Percentiles rank a stretch among this genome's conserved stretches.
Conservation (phyloP, 2,797 vertebrate species). For the Halcyon badia region DNA sequence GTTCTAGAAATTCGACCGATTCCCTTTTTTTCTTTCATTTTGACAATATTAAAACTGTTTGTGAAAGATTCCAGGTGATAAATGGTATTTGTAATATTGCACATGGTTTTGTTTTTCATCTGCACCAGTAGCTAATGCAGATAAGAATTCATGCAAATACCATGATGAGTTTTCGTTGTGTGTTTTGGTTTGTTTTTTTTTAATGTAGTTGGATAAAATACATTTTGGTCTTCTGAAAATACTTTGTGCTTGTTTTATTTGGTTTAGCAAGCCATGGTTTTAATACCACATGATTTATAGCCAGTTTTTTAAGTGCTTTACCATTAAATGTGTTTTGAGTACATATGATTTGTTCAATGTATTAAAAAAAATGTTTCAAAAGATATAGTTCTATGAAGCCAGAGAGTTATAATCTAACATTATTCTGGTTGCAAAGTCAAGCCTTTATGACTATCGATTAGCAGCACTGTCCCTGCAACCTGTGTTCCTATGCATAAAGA, state of each 20-base stretch:
- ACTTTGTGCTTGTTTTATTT: not conserved
- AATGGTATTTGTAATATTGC: not conserved
- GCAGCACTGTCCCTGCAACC: not conserved
- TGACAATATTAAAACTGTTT: not conserved
- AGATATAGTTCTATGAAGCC: not conserved
- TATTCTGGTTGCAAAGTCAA: not conserved
- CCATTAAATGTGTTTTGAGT: not conserved
- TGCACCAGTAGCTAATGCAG: not conserved
- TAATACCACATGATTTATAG: not conserved
- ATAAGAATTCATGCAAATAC: not conserved
- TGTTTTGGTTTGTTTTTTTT: not conserved
- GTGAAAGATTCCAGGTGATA: not conserved
- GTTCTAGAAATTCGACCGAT: not conserved
- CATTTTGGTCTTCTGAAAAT: not conserved
- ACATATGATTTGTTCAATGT: not conserved
- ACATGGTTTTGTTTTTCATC: not conserved
- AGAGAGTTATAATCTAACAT: not conserved
- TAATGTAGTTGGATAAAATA: not conserved
- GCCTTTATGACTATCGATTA: conserved; percentile 20
- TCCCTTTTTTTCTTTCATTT: rapidly evolving
- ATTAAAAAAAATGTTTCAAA: not conserved
- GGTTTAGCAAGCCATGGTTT: not conserved
- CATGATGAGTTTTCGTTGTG: not conserved
- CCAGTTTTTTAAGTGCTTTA: not conserved
- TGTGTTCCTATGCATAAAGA: not conserved